Percentiles rank a stretch among this genome's conserved stretches.
These are phyloP conservation scores for Microchirus variegatus DNA, from an alignment of 2,797 vertebrate species.

Conservation along the genomic window DNA sequence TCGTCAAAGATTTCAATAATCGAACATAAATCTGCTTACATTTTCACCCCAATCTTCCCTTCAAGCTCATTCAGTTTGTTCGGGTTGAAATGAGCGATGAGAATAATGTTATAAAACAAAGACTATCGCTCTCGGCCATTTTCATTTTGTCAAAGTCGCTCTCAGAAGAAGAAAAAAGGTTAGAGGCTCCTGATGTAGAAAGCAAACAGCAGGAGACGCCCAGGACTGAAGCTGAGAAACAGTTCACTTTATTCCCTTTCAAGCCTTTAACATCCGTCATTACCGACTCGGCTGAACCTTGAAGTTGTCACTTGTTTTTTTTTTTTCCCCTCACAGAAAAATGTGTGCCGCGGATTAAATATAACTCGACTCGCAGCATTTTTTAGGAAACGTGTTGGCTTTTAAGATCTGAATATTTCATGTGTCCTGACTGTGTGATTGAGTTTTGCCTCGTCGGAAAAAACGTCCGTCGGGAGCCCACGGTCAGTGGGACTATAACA, in stretches of 20 bases:
- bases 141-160: no score
- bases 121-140: no score
- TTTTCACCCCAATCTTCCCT: no score
- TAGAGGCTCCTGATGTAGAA: no score
- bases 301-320: conserved; percentile 40
- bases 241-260: conserved; percentile 30
- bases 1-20: no score
- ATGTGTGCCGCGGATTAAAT: conserved; percentile 76
- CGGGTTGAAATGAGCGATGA: no score
- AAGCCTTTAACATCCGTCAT: conserved; percentile 53
- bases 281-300: conserved; percentile 49
- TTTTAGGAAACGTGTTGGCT: conserved; percentile 73
- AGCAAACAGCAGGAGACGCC: conserved; percentile 37
- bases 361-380: conserved; percentile 68
- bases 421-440: conserved; percentile 69
- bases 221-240: conserved; percentile 13
- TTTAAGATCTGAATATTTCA: conserved; percentile 83
- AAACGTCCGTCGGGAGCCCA: conserved; percentile 64
- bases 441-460: conserved; percentile 56
- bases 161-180: no score
- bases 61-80: no score
- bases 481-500: conserved; percentile 69
- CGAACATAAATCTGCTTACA: no score
- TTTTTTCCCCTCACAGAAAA: conserved; percentile 42
- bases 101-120: no score